Percentiles rank a stretch among this genome's conserved stretches.
Conservation (phyloP, 2,113 vertebrate species). For the Chloropsis cyanopogon region DNA sequence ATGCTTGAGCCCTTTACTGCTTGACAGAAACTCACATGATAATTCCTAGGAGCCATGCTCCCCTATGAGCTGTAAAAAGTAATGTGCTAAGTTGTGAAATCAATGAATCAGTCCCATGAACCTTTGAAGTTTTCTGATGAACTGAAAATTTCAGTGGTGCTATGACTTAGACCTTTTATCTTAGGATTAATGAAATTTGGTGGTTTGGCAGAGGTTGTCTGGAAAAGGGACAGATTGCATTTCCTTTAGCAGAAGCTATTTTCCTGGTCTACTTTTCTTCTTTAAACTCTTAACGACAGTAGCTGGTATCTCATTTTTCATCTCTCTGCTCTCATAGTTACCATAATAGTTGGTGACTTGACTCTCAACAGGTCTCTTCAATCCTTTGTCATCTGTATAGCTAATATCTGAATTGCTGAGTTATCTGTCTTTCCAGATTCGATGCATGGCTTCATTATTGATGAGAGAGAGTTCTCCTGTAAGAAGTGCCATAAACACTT, state of each 20-base stretch:
- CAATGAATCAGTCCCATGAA: background rate
- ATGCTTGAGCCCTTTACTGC: background rate
- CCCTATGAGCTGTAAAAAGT: background rate
- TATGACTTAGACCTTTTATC: background rate
- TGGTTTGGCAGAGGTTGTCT: background rate
- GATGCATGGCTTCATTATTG: background rate
- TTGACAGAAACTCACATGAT: background rate
- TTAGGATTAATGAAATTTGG: background rate
- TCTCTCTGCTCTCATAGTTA: background rate
- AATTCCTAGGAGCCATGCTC: background rate
- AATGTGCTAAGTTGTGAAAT: background rate
- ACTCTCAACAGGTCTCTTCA: background rate
- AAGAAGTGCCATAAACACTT: background rate
- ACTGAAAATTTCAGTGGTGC: background rate
- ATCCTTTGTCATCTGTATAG: background rate
- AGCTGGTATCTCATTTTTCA: background rate
- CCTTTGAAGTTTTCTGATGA: background rate
- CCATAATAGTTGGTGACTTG: background rate
- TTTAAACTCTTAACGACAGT: background rate
- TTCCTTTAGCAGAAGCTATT: background rate
- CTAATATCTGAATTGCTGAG: background rate
- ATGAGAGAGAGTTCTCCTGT: background rate
- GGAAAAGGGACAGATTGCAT: background rate
- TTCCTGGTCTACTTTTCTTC: background rate
- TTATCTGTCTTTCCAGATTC: background rate